phyloP scores from a whole-genome alignment of 2,888 invertebrate species.

The Dilophus febrilis region DNA sequence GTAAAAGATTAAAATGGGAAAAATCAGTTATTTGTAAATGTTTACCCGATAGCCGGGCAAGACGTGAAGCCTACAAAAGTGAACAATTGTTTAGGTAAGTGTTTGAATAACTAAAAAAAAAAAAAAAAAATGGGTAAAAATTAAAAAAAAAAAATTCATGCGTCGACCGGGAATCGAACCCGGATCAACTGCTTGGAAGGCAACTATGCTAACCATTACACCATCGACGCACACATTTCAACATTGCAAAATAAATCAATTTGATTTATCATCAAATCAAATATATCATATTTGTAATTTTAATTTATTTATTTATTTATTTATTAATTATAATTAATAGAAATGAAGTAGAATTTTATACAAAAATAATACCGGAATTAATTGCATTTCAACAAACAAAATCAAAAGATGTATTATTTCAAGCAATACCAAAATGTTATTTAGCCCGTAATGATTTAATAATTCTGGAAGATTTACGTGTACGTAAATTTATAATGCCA shows the following conservation, averaged over 20 bases:
- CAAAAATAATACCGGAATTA: slow-evolving; percentile 49
- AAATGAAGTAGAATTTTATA: slow-evolving; percentile 58
- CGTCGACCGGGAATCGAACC: slow-evolving; percentile 22
- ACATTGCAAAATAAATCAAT: too few species aligned
- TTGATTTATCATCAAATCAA: too few species aligned
- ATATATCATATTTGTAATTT: too few species aligned
- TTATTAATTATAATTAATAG: too few species aligned
- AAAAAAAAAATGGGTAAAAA: too few species aligned
- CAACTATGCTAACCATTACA: slow-evolving; percentile 34
- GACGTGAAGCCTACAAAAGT: slow-evolving; percentile 52
- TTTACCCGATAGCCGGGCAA: slow-evolving; percentile 43
- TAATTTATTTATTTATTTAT: background rate
- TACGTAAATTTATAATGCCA: slow-evolving; percentile 42
- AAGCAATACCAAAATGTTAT: slow-evolving; percentile 42
- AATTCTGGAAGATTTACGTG: slow-evolving; percentile 41
- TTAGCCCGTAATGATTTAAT: slow-evolving; percentile 37
- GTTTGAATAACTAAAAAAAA: too few species aligned
- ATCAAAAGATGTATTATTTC: slow-evolving; percentile 29
- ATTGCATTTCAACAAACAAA: slow-evolving; percentile 36
- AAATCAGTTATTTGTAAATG: slow-evolving; percentile 53
- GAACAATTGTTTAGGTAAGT: slow-evolving; percentile 42
- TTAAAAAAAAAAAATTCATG: slow-evolving; percentile 1
- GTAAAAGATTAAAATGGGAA: slow-evolving; percentile 38
- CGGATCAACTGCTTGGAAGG: slow-evolving; percentile 35
- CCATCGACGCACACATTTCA: slow-evolving; percentile 24